Percentiles rank a stretch among this genome's conserved stretches.
phyloP scores from a whole-genome alignment of 2,888 invertebrate species.

The Mongoloraphidia duomilia region DNA sequence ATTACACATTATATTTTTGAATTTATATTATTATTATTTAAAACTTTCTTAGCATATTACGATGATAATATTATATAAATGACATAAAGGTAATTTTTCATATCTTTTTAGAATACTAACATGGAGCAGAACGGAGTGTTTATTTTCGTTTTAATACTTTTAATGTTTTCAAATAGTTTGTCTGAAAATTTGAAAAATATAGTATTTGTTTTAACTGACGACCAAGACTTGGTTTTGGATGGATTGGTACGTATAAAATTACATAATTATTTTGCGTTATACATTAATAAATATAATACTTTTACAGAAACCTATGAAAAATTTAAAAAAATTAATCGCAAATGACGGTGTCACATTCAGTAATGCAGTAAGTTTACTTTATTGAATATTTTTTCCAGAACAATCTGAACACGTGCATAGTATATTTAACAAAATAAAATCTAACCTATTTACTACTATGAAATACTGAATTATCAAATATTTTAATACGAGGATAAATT shows the following conservation, averaged over 20 bases:
- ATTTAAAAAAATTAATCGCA: constrained; percentile 44
- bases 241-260: constrained; percentile 50
- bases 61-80: not conserved
- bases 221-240: constrained; percentile 67
- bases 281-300: constrained; percentile 9
- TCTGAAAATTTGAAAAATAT: constrained; percentile 38
- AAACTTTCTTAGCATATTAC: not conserved
- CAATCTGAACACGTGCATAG: not conserved
- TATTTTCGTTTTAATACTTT: not conserved
- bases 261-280: constrained; percentile 9
- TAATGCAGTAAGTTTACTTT: constrained; percentile 52
- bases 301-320: constrained; percentile 52
- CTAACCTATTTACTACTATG: too few species aligned
- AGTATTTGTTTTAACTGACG: constrained; percentile 67
- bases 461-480: too few species aligned
- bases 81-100: not conserved
- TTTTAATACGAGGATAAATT: too few species aligned
- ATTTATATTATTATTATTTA: not conserved
- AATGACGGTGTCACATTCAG: constrained; percentile 50
- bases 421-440: too few species aligned
- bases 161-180: not conserved
- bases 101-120: not conserved
- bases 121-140: not conserved
- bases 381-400: not conserved
- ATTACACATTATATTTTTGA: not conserved